These are phyloP conservation scores for Centropus bengalensis DNA, from an alignment of 2,113 vertebrate species.

Conservation along the genomic window DNA sequence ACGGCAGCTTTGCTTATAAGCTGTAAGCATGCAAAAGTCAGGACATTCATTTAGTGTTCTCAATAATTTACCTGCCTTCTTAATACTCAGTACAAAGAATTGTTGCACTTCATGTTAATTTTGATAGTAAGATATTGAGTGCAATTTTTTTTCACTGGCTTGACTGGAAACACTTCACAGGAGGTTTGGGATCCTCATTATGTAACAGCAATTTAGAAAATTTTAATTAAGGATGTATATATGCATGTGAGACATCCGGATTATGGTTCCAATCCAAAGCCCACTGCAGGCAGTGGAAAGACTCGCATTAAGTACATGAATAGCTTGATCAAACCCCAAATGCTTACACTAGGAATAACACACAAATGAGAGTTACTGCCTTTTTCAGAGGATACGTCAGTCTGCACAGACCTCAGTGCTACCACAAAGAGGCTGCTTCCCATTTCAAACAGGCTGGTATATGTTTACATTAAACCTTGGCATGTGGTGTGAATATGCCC, in stretches of 20 bases:
- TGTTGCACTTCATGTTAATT: not conserved
- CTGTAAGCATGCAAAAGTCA: not conserved
- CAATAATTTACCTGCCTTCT: not conserved
- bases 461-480: slow-evolving; percentile 19
- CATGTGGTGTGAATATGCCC: not conserved
- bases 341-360: slow-evolving; percentile 31
- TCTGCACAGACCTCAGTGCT: not conserved
- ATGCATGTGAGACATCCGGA: not conserved
- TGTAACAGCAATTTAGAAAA: slow-evolving; percentile 38
- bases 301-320: not conserved
- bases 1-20: slow-evolving; percentile 17
- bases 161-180: slow-evolving; percentile 33
- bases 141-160: not conserved
- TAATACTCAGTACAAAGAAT: not conserved
- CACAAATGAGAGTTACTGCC: not conserved
- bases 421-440: not conserved
- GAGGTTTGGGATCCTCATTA: slow-evolving; percentile 49
- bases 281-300: slow-evolving; percentile 37
- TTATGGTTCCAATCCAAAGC: slow-evolving; percentile 45
- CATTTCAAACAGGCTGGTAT: not conserved
- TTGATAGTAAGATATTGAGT: not conserved
- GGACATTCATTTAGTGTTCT: not conserved
- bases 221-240: slow-evolving; percentile 39
- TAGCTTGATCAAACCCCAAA: slow-evolving; percentile 33
- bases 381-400: slow-evolving; percentile 23